A percentile compares a stretch with the other conserved stretches of the same genome.
These are phyloP conservation scores for Phoeniculus purpureus DNA, from an alignment of 2,797 vertebrate species.

Conservation along the genomic window DNA sequence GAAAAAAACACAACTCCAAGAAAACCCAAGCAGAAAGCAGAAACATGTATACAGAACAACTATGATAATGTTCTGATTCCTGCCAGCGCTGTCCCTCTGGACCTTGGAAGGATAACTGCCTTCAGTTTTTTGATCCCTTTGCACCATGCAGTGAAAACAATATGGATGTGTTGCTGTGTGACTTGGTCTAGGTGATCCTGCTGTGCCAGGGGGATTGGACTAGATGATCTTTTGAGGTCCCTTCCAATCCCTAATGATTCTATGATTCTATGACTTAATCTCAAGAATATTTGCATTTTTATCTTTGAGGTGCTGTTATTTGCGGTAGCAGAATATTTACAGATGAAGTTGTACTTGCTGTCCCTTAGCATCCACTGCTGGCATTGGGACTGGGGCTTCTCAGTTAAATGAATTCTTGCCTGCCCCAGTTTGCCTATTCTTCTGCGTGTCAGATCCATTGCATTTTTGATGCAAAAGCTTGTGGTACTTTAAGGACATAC, in stretches of 20 bases:
- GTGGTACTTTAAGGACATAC: constrained; percentile 20
- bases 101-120: background rate
- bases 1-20: background rate
- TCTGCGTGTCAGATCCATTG: constrained; percentile 2
- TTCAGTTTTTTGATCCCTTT: background rate
- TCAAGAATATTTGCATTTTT: background rate
- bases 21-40: background rate
- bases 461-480: constrained; percentile 18
- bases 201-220: too few species aligned
- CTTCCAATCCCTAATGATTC: too few species aligned
- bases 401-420: background rate
- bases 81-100: background rate
- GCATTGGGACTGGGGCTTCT: background rate
- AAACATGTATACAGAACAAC: background rate
- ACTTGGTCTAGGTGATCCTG: too few species aligned
- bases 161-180: too few species aligned
- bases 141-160: background rate
- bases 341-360: background rate
- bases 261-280: too few species aligned
- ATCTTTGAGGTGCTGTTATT: background rate
- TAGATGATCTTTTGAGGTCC: too few species aligned
- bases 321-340: background rate
- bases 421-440: background rate
- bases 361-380: background rate
- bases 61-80: background rate